These are phyloP conservation scores for Trematomus bernacchii DNA, from an alignment of 2,797 vertebrate genomes.

Conservation along the genomic window DNA sequence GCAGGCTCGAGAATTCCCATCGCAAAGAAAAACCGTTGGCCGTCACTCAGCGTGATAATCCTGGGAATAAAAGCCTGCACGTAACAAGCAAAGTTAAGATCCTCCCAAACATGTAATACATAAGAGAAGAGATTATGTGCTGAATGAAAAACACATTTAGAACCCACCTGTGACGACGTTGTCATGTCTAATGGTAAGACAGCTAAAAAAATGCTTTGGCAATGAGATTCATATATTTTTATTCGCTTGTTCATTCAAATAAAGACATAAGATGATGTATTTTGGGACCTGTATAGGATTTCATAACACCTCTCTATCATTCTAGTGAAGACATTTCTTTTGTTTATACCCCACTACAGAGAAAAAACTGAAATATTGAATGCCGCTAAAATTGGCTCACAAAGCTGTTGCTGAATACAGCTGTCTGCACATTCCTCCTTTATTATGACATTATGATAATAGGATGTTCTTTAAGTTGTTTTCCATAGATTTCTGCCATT, in stretches of 20 bases:
- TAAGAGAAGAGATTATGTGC: constrained; percentile 35
- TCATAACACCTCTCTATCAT: not conserved
- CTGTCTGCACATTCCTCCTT: constrained; percentile 25
- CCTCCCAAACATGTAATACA: constrained; percentile 24
- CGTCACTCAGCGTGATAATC: constrained; percentile 39
- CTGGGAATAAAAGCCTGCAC: constrained; percentile 38
- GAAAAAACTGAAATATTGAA: constrained; percentile 12
- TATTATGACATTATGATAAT: constrained; percentile 52
- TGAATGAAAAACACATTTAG: constrained; percentile 32
- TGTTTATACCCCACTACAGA: not conserved
- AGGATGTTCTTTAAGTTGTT: constrained; percentile 50
- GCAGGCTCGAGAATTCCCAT: constrained; percentile 38
- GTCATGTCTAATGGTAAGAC: not conserved
- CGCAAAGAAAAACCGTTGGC: constrained; percentile 2
- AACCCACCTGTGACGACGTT: not conserved
- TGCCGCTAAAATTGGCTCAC: constrained; percentile 10
- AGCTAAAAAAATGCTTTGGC: not conserved
- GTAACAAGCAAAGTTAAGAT: constrained; percentile 38
- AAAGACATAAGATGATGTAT: not conserved
- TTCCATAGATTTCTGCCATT: constrained; percentile 39
- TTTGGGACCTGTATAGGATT: constrained; percentile 15
- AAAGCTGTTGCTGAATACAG: constrained; percentile 15
- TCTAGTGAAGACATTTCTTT: not conserved
- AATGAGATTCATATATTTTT: not conserved
- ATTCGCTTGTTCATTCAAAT: not conserved